phyloP scores from a whole-genome alignment of 23 tunicate species.

The Corella eumyota region DNA sequence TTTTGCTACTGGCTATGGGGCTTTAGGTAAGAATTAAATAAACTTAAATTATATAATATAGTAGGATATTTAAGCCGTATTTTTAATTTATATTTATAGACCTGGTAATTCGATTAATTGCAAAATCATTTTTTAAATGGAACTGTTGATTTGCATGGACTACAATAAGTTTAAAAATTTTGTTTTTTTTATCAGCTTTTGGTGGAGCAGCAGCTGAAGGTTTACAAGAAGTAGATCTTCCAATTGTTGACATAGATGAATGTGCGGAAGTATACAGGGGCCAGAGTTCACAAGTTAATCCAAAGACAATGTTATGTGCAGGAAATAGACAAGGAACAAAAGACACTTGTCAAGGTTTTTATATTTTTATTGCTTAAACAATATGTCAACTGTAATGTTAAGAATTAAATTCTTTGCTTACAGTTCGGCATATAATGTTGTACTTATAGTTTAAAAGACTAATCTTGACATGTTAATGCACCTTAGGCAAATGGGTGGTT shows the following conservation, averaged over 20 bases:
- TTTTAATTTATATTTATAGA: too few relatives aligned
- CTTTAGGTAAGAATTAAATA: slow-evolving; percentile 16
- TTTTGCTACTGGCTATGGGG: slow-evolving; percentile 56
- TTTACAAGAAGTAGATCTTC: slow-evolving; percentile 56
- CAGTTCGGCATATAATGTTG: too few relatives aligned
- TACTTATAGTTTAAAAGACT: not conserved
- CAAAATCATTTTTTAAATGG: too few relatives aligned
- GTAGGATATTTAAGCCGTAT: not conserved
- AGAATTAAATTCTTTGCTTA: too few relatives aligned
- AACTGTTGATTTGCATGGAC: too few relatives aligned
- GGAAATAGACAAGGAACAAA: slow-evolving; percentile 57
- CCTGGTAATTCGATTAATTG: too few relatives aligned
- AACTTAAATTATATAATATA: not conserved
- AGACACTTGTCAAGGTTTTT: slow-evolving; percentile 78
- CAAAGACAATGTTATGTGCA: slow-evolving; percentile 64
- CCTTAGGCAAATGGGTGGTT: not conserved
- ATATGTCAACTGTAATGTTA: too few relatives aligned
- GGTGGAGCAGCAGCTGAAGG: slow-evolving; percentile 32
- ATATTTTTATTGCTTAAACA: too few relatives aligned
- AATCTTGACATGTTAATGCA: not conserved
- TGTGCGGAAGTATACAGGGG: slow-evolving; percentile 24
- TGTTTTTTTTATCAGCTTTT: slow-evolving; percentile 9
- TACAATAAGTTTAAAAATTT: not conserved
- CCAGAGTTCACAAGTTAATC: slow-evolving; percentile 14
- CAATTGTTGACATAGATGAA: slow-evolving; percentile 24